phyloP scores from a whole-genome alignment of 2,113 vertebrate species.

The Myotis yumanensis region DNA sequence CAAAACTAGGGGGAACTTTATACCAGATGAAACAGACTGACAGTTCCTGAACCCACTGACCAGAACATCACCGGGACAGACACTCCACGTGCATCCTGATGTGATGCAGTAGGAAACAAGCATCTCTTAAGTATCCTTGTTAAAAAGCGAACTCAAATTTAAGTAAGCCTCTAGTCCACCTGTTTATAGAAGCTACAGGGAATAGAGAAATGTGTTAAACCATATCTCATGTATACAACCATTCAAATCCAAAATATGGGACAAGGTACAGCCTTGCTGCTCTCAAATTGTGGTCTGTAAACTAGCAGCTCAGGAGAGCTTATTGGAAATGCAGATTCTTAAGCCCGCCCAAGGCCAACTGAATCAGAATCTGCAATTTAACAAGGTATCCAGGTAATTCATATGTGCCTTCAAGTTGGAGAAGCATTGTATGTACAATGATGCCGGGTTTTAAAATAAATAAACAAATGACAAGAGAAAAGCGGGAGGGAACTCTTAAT shows the following conservation, averaged over 20 bases:
- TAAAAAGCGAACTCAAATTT: not conserved
- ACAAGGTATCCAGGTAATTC: not conserved
- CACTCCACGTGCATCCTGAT: not conserved
- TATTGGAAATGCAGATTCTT: not conserved
- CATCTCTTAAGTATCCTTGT: not conserved
- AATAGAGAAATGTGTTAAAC: not conserved
- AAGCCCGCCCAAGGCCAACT: not conserved
- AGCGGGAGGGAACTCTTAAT: not conserved
- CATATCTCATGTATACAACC: not conserved
- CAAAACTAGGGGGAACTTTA: not conserved
- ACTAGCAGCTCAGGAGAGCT: not conserved
- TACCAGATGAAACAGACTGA: not conserved
- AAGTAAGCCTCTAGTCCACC: not conserved
- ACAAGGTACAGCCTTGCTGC: not conserved
- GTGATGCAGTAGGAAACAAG: not conserved
- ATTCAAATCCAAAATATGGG: not conserved
- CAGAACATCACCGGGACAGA: not conserved
- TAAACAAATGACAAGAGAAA: not conserved
- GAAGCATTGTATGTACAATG: not conserved
- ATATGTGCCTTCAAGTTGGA: not conserved
- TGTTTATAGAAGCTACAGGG: not conserved
- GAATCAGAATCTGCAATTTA: constrained; percentile 15
- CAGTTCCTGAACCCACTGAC: not conserved
- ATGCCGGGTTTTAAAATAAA: not conserved
- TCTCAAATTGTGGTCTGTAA: not conserved